Evolutionary conservation across 2,113 vertebrate genomes (phyloP), one percentile per base, ranked within the genome.

Genomic region (Myiopsitta monachus): DNA sequence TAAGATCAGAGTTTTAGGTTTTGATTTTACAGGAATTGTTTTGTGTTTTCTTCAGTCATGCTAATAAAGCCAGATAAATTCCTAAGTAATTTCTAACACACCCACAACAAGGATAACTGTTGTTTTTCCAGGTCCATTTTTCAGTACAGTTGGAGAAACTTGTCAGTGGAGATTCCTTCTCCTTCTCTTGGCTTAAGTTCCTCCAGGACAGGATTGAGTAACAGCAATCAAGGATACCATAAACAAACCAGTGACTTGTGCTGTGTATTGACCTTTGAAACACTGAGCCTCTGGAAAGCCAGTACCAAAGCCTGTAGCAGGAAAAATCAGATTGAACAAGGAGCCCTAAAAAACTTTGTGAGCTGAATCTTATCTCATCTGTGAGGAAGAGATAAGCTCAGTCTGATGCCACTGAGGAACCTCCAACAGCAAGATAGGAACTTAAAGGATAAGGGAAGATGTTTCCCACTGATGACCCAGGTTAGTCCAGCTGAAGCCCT

Each of bases 211-310:
- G 36, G 36, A 47, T 38, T 79, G 43, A 68, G 44, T 55, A 91
- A 6, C 4, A 18, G 19, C 43, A 49, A 26, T 10, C 43, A 59
- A 43, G 7, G n/a, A 7, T 61, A 55, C 43, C 0, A 0, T 64
- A 44, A 75, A 64, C 73, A 88, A 77, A 91, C 57, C 75, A 73
- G 31, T 43, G 67, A 49, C 63, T 88, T 77, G 46, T 49, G 75
- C 4, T 54, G 14, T 55, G 57, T 55, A 91, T 3, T 67, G 82
- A 85, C 91, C 74, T 96, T 87, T 94, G 69, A 52, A 82, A 85
- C 90, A 46, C 28, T 33, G 26, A 3, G 14, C 73, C 55, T 82
- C 69, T 75, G 64, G 51, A 96, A 92, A 75, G 66, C 51, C 63
- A 52, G 8, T 3, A 31, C 51, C 41, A 67, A 74, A 93, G 19